Evolutionary conservation across 2,113 vertebrate species (phyloP), one percentile per base, ranked within the genome.

Genomic region (Tachuris rubrigastra): DNA sequence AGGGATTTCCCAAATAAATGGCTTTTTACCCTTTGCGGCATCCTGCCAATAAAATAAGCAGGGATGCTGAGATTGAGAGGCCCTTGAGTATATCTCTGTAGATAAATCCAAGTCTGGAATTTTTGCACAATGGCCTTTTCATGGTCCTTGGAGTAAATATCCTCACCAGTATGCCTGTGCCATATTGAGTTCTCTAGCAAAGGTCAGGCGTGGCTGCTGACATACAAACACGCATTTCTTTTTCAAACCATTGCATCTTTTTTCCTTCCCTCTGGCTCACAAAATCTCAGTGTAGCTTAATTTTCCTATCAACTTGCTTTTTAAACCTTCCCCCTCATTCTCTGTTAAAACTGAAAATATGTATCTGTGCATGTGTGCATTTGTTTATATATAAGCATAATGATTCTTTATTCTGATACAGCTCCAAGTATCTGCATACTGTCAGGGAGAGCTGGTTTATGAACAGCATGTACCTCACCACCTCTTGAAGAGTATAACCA

Each of bases 341-440:
- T 78, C 56, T 78, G 24, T 46, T 77, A 39, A 92, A 90, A 72
- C 72, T 90, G 44, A 56, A 44, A 92, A 78, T 65, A 30, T n/a
- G 33, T 74, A 35, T 73, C 28, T 74, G 55, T 63, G 17, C 41
- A 13, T 82, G 69, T 72, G 60, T 93, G 91, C 6, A 1, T 96
- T 93, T 95, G 81, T 92, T 94, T 90, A 44, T 94, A 15, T 50
- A 62, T 35, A 87, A 96, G 83, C 68, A 65, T 50, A 93, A 90
- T 93, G 53, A 30, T 88, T 86, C 80, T 84, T 76, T 84, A 63
- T 44, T 85, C 78, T 44, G 39, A 69, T 75, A 7, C 11, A 16
- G 74, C 73, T 92, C 88, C 65, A 30, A 84, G 23, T 87, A 6
- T 84, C 80, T 94, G 72, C 42, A 15, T 65, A 28, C 60, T 90